Conservation (phyloP, 2,888 invertebrate genomes). For the Ormia ochracea region DNA sequence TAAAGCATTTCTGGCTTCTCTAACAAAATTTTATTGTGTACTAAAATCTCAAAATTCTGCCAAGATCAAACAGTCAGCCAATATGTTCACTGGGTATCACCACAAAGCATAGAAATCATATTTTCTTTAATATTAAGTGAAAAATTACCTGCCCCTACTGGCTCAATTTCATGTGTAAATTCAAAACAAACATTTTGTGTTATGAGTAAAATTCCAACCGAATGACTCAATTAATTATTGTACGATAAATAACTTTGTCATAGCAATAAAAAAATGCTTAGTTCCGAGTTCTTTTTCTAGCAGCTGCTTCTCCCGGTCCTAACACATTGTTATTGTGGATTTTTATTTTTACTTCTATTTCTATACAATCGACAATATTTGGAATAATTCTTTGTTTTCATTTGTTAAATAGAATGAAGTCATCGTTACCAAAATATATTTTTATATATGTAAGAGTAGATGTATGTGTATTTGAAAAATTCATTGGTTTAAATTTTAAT, state of each 20-base stretch:
- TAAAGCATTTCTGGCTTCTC: no score
- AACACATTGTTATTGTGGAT: constrained; percentile 10
- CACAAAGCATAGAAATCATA: neutral
- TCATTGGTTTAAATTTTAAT: constrained; percentile 19
- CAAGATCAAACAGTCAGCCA: no score
- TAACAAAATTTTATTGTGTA: no score
- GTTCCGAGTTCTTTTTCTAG: neutral
- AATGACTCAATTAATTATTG: neutral
- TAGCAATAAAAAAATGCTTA: constrained; percentile 20
- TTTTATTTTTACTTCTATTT: constrained; percentile 18
- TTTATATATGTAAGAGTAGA: no score
- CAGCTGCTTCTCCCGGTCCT: constrained; percentile 10
- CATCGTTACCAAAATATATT: constrained; percentile 52
- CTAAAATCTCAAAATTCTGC: no score
- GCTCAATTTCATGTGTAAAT: neutral
- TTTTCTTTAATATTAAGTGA: neutral
- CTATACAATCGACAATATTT: constrained; percentile 27
- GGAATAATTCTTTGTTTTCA: constrained; percentile 1
- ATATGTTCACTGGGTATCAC: neutral
- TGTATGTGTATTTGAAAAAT: constrained; percentile 2
- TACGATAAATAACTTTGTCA: neutral
- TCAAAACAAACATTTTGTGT: constrained; percentile 15
- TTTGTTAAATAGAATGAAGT: constrained; percentile 46
- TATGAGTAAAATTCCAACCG: constrained; percentile 3
- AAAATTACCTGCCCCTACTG: neutral